Base-by-base conservation (phyloP, 2,113 vertebrate species). In the Esox niger region DNA sequence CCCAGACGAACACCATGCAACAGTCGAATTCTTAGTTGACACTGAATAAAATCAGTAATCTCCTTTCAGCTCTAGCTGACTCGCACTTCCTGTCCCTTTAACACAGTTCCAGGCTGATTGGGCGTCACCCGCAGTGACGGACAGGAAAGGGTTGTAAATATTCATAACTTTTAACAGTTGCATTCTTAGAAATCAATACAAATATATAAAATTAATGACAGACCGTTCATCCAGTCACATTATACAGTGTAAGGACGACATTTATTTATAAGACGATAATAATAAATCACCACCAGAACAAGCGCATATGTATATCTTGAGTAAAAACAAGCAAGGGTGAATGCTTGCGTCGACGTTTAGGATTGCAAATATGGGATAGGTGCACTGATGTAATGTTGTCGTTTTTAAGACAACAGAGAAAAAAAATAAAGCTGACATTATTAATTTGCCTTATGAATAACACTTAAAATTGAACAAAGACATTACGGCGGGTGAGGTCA, bases 61-160 rank as follows among this genome's bases (percentile, higher is more conserved):
- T 49, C 47, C 32, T 26, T 49, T 25, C 60, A 52, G 63, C 58
- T 73, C 59, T 27, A 47, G 66, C 49, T 68, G 0, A 49, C 59
- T 56, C 79, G 73, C 73, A 69, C 86, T 91, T 90, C 88, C 89
- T 86, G 89, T 83, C 83, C 70, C 69, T 87, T 88, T 82, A 86
- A 82, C 76, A 66, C 64, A 29, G 82, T 66, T 69, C 47, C 74
- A 52, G 35, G 60, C 71, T 57, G 62, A 69, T 71, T 80, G 85
- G 90, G 90, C 90, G 88, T 86, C 76, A 77, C 84, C 84, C 62
- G 17, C 33, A 29, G 55, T 74, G 72, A 81, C 55, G 64, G 5
- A 26, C 25, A 62, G 23, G 25, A 56, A 55, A 38, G 58, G 26
- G 4, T 56, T 31, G 9, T 20, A 66, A 70, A 83, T 83, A 77